phyloP scores from a whole-genome alignment of 1,140 invertebrate genomes.

The Halyomorpha halys region DNA sequence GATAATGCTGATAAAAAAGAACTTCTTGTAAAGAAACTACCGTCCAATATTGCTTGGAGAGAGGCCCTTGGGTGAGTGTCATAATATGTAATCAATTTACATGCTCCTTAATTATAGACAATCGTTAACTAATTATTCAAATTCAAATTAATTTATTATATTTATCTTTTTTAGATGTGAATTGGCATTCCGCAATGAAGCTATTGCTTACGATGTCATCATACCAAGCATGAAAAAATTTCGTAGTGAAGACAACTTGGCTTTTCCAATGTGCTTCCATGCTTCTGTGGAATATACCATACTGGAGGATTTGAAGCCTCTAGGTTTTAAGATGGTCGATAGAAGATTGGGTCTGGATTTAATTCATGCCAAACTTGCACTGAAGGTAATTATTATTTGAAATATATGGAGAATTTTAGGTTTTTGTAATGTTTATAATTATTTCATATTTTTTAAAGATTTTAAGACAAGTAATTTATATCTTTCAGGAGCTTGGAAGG shows the following conservation, averaged over 20 bases:
- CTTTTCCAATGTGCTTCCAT: constrained; percentile 27
- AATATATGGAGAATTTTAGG: no score
- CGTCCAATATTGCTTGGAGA: constrained; percentile 20
- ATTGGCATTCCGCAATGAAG: constrained; percentile 30
- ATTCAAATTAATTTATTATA: no score
- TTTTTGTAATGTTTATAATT: no score
- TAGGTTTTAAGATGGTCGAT: constrained; percentile 39
- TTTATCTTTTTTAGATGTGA: constrained; percentile 19
- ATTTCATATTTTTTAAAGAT: background rate
- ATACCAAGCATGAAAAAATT: constrained; percentile 25
- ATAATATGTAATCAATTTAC: no score
- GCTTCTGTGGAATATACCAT: constrained; percentile 37
- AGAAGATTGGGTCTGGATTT: constrained; percentile 37
- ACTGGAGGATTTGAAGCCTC: constrained; percentile 42
- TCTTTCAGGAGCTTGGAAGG: background rate
- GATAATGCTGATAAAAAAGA: no score
- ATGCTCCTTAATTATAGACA: no score
- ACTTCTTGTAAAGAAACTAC: constrained; percentile 25
- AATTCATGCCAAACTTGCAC: constrained; percentile 37
- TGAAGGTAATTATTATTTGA: constrained; percentile 26
- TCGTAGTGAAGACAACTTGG: constrained; percentile 3
- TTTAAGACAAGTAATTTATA: no score
- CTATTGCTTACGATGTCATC: constrained; percentile 26
- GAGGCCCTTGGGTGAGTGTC: background rate
- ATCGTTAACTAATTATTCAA: no score